Evolutionary conservation across 2,888 invertebrate genomes (phyloP).

Genomic region (Boloria euphrosyne): DNA sequence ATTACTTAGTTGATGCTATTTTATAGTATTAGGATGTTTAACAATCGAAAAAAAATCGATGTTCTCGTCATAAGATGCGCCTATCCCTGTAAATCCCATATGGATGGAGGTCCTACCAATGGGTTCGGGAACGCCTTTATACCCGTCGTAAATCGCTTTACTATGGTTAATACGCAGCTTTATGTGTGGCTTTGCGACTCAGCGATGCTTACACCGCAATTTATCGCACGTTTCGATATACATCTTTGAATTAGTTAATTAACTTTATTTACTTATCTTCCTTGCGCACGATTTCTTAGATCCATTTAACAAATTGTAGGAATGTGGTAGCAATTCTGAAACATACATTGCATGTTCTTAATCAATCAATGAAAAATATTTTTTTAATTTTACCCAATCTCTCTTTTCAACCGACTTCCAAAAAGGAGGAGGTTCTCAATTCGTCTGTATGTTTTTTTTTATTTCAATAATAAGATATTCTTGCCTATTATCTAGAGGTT

Average conservation of each 20-base stretch:
- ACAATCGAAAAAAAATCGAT: not conserved
- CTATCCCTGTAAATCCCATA: not conserved
- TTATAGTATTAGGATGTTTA: too few species aligned
- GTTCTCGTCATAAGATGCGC: not conserved
- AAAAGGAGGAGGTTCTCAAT: too few species aligned
- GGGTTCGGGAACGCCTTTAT: constrained; percentile 26
- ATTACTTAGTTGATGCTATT: too few species aligned
- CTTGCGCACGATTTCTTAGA: not conserved
- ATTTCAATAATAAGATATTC: too few species aligned
- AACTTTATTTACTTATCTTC: constrained; percentile 14
- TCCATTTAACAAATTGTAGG: not conserved
- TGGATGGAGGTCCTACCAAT: constrained; percentile 11
- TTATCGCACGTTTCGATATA: constrained; percentile 21
- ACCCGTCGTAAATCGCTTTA: constrained; percentile 36
- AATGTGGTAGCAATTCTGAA: not conserved
- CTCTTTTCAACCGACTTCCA: too few species aligned
- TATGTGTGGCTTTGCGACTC: constrained; percentile 30
- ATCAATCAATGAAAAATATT: too few species aligned
- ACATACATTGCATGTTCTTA: too few species aligned
- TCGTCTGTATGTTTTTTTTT: too few species aligned
- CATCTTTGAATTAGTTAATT: constrained; percentile 21
- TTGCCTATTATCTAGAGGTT: too few species aligned
- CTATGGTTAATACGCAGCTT: constrained; percentile 38
- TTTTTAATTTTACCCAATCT: too few species aligned
- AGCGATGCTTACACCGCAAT: constrained; percentile 23